These are phyloP conservation scores for Diprion similis DNA, from an alignment of 1,140 invertebrate genomes.

Conservation along the genomic window DNA sequence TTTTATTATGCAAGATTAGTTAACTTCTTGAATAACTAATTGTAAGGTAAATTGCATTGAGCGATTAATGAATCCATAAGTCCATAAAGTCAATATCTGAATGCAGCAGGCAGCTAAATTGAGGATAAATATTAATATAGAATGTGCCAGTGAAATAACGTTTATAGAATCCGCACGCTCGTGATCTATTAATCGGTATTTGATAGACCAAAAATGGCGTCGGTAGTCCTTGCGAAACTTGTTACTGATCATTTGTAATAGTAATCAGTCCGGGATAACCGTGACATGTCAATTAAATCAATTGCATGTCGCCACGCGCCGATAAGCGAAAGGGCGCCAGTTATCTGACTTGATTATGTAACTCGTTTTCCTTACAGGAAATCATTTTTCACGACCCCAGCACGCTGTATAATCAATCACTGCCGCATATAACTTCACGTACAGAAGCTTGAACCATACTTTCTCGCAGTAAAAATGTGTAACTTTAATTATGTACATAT, in stretches of 20 bases:
- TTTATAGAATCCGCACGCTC: background rate
- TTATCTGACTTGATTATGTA: background rate
- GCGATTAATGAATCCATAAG: no score
- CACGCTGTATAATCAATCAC: background rate
- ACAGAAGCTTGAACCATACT: background rate
- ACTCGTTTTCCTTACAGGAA: background rate
- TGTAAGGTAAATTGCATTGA: no score
- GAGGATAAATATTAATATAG: no score
- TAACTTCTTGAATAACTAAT: no score
- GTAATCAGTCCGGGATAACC: background rate
- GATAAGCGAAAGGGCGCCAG: background rate
- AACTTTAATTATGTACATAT: background rate
- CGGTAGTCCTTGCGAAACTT: background rate
- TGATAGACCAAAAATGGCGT: background rate
- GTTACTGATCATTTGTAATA: background rate
- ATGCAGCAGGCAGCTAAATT: no score
- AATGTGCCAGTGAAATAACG: no score
- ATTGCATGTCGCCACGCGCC: background rate
- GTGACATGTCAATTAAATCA: background rate
- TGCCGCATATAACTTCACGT: background rate
- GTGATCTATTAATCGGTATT: background rate
- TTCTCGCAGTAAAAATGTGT: background rate
- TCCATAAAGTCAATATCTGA: no score
- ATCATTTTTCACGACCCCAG: background rate
- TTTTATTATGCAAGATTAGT: no score